Percentiles rank a stretch among this genome's conserved stretches.
Evolutionary conservation across 2,888 invertebrate genomes (phyloP).

Genomic region (Dynastes hyllus): DNA sequence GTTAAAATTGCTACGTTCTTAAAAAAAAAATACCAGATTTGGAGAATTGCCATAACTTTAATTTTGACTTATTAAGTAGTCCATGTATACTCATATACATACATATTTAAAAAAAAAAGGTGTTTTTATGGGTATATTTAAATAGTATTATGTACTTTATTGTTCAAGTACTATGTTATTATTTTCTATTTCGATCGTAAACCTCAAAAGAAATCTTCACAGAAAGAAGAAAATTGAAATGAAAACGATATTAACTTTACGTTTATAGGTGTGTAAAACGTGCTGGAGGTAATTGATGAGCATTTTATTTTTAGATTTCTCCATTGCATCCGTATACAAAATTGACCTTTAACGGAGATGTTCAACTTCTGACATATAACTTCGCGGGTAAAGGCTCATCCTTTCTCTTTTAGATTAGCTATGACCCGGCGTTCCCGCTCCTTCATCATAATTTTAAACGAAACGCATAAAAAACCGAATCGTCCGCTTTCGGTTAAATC

Average conservation of each 20-base stretch:
- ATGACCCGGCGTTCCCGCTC: constrained; percentile 15
- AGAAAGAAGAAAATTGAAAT: neutral
- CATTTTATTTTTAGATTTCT: constrained; percentile 29
- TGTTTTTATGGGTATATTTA: too few species aligned
- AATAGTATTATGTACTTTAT: too few species aligned
- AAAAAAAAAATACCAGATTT: too few species aligned
- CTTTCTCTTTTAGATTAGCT: constrained; percentile 41
- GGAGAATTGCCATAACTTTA: too few species aligned
- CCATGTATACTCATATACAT: too few species aligned
- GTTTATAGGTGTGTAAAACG: neutral
- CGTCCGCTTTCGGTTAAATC: neutral
- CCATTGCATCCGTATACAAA: constrained; percentile 37
- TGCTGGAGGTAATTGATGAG: neutral
- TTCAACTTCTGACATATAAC: constrained; percentile 43
- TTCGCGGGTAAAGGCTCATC: constrained; percentile 30
- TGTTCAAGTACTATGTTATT: too few species aligned
- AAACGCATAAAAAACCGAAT: too few species aligned
- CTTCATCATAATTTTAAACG: neutral
- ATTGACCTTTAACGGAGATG: constrained; percentile 40
- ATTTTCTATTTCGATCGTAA: too few species aligned
- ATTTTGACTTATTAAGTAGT: too few species aligned
- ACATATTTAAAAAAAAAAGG: too few species aligned
- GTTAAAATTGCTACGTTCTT: too few species aligned
- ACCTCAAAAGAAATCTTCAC: too few species aligned
- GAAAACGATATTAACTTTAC: neutral